phyloP scores from a whole-genome alignment of 2,888 invertebrate genomes.

The Cheilosia scutellata region DNA sequence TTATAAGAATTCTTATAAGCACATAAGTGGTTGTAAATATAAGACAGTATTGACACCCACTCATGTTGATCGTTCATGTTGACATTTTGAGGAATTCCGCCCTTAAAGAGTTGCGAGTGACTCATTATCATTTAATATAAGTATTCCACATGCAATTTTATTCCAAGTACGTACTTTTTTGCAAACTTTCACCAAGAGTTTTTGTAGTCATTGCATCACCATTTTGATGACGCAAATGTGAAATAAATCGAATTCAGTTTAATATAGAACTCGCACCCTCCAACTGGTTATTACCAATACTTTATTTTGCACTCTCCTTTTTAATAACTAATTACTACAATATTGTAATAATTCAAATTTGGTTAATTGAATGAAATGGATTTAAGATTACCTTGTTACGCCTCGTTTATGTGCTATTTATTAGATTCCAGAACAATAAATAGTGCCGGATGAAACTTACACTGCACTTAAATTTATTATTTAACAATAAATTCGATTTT shows the following conservation, averaged over 20 bases:
- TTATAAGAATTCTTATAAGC: neutral
- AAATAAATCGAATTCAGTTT: neutral
- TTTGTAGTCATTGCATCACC: conserved; percentile 20
- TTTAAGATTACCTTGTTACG: conserved; percentile 3
- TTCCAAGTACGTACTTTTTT: neutral
- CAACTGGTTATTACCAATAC: neutral
- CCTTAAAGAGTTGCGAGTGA: neutral
- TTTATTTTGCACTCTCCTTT: neutral
- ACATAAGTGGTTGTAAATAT: no score
- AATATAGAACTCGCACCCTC: neutral
- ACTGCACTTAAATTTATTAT: no score
- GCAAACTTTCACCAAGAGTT: conserved; percentile 22
- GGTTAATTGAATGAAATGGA: neutral
- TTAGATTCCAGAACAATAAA: neutral
- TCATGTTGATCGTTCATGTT: neutral
- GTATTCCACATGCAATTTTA: neutral
- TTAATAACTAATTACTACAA: neutral
- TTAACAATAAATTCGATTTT: no score
- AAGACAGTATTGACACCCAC: neutral
- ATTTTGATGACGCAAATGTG: conserved; percentile 15
- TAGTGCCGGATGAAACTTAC: no score
- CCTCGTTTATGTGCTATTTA: neutral
- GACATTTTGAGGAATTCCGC: conserved; percentile 1
- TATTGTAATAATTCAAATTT: neutral
- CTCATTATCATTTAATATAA: neutral